phyloP scores from a whole-genome alignment of 2,113 vertebrate species.

The Lipotes vexillifer region DNA sequence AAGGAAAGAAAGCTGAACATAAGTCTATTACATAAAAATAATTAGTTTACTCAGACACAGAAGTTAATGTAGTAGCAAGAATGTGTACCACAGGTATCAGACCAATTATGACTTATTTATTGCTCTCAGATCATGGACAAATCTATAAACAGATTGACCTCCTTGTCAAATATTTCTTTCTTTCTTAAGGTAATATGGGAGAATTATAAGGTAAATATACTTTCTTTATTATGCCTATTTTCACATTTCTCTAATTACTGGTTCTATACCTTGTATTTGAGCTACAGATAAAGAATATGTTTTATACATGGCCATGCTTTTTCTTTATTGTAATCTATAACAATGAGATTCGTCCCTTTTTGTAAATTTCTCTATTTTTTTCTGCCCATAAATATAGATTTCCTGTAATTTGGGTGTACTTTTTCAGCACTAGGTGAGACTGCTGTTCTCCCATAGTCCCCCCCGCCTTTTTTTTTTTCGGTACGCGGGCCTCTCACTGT shows the following conservation, averaged over 20 bases:
- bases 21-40: not conserved
- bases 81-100: not conserved
- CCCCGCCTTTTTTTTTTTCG: no score
- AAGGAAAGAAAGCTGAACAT: not conserved
- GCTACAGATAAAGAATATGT: not conserved
- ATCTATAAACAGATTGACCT: not conserved
- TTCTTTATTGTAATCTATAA: not conserved
- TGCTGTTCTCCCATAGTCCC: not conserved
- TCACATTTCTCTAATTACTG: not conserved
- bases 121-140: not conserved
- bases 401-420: not conserved
- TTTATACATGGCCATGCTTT: not conserved
- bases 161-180: not conserved
- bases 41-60: not conserved
- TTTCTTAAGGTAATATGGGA: not conserved
- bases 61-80: not conserved
- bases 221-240: not conserved
- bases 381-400: not conserved
- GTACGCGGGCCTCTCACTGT: no score
- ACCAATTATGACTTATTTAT: not conserved
- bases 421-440: not conserved
- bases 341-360: not conserved
- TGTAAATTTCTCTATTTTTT: not conserved
- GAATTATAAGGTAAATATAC: not conserved
- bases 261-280: not conserved